Base-by-base conservation (phyloP, 2,113 vertebrate species). In the Spermophilus dauricus region DNA sequence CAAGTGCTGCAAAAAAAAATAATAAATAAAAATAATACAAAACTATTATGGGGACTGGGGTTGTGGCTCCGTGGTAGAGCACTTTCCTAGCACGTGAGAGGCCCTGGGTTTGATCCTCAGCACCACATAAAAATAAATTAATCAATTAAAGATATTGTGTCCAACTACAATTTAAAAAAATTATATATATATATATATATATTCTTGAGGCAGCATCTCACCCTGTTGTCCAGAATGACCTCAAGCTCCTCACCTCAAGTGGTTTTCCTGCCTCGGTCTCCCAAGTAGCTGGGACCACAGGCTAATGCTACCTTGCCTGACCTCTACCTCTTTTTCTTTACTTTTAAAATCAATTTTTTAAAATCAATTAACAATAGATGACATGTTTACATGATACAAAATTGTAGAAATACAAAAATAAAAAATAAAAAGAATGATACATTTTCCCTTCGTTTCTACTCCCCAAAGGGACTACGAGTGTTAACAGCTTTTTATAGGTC, bases 351-450 rank as follows among this genome's bases (percentile, higher is more conserved):
- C 39, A 56, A 45, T 86, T 85, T 80, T 96, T 63, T 56, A 56
- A 56, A 56, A 18, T 56, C 56, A 56, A 20, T 56, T 56, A 56
- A 56, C 30, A 16, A 51, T 87, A 51, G 48, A 51, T 51, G 48
- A 13, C 12, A 51, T 51, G 86, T n/a, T 17, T 89, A 34, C 13
- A 30, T 51, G 28, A 16, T 22, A 86, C 0, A 89, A 93, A 93
- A 53, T 86, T 85, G 82, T 37, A 86, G 91, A 89, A 91, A 58
- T 61, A 61, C 67, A 24, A 81, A 88, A 93, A 45, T 45, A 45
- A 24, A 93, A 84, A 6, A 76, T 37, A 45, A 80, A n/a, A 4
- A 24, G 17, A 82, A 86, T 77, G 80, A 4, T 85, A 83, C 75
- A 4, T 93, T 48, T 88, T 39, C 63, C 51, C 39, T 89, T 93